These are phyloP conservation scores for Microcebus murinus DNA, from an alignment of 2,113 vertebrate species.

Conservation along the genomic window DNA sequence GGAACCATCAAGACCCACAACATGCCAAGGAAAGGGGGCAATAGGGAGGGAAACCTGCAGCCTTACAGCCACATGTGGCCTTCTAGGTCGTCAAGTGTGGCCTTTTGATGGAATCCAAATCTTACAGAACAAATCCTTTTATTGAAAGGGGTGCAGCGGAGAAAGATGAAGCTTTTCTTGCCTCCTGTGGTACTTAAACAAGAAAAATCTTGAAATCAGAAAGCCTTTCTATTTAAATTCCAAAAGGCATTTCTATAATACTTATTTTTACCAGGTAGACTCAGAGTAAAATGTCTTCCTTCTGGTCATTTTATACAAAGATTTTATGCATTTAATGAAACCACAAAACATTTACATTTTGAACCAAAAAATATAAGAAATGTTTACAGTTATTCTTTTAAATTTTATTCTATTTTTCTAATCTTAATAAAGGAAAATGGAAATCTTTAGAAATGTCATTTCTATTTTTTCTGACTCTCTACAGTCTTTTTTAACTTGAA, in stretches of 20 bases:
- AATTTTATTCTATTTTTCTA: neutral
- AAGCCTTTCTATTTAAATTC: neutral
- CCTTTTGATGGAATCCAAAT: too few species aligned
- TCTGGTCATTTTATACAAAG: neutral
- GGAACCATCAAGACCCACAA: neutral
- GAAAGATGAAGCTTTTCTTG: too few species aligned
- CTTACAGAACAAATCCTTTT: too few species aligned
- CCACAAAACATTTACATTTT: conserved; percentile 20
- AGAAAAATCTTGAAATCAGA: too few species aligned
- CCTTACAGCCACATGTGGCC: too few species aligned
- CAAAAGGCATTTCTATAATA: neutral
- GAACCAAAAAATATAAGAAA: neutral
- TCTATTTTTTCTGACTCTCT: neutral
- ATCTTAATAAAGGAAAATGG: neutral
- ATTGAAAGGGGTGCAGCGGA: too few species aligned
- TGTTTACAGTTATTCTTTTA: neutral
- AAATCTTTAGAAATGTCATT: conserved; percentile 12
- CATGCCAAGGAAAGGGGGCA: neutral
- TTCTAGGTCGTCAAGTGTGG: too few species aligned
- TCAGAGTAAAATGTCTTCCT: neutral
- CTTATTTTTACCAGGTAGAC: neutral
- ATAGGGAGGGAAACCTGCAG: too few species aligned
- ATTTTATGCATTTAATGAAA: conserved; percentile 2
- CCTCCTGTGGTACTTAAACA: too few species aligned
- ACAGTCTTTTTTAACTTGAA: neutral